A percentile compares a stretch with the other conserved stretches of the same genome.
Evolutionary conservation across 2,797 vertebrate species (phyloP).

Genomic region (Anabacerthia variegaticeps): DNA sequence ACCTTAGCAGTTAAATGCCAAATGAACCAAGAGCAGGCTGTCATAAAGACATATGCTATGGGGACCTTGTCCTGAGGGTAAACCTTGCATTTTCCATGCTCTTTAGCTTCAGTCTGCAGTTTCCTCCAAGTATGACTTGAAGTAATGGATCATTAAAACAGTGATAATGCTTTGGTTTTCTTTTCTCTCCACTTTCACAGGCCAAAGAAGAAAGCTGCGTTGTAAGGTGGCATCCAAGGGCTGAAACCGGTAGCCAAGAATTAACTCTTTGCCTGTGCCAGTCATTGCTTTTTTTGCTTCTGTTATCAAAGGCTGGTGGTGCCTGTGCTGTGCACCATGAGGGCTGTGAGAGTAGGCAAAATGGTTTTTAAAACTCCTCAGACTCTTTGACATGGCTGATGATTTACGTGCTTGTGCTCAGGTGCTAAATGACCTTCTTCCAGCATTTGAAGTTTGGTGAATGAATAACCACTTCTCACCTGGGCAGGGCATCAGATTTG

Average conservation of each 20-base stretch:
- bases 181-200: background rate
- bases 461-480: constrained; percentile 4
- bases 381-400: background rate
- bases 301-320: background rate
- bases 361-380: background rate
- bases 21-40: background rate
- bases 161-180: background rate
- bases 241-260: background rate
- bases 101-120: background rate
- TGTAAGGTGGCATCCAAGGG: background rate
- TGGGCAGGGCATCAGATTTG: background rate
- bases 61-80: background rate
- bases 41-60: background rate
- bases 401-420: background rate
- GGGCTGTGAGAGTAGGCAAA: background rate
- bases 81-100: background rate
- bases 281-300: background rate
- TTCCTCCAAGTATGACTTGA: background rate
- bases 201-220: background rate
- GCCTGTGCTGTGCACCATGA: background rate
- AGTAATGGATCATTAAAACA: background rate
- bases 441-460: background rate
- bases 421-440: constrained; percentile 28
- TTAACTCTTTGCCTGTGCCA: background rate
- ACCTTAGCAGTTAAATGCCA: background rate